phyloP scores from a whole-genome alignment of 2,888 invertebrate species.

The Drosophila pullipes region DNA sequence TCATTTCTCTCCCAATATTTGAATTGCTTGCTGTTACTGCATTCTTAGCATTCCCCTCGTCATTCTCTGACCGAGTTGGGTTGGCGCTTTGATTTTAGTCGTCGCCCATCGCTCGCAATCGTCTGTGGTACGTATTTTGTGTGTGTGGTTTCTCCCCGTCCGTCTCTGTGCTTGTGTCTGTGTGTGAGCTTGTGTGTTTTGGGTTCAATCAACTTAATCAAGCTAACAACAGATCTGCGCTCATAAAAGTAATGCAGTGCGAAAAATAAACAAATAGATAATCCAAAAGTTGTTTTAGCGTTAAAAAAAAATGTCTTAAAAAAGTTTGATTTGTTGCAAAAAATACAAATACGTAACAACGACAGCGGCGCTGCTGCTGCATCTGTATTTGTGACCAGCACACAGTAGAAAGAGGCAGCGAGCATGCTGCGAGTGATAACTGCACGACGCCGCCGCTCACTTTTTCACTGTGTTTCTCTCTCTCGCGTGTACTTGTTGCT shows the following conservation, averaged over 20 bases:
- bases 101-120: constrained; percentile 55
- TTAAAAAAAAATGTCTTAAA: constrained; percentile 39
- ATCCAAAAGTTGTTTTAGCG: constrained; percentile 23
- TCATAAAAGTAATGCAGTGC: constrained; percentile 34
- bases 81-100: constrained; percentile 71
- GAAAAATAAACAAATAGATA: constrained; percentile 24
- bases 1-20: constrained; percentile 35
- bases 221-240: constrained; percentile 33
- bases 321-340: constrained; percentile 66
- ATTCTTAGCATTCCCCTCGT: constrained; percentile 43
- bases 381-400: constrained; percentile 41
- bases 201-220: constrained; percentile 68
- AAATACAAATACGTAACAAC: constrained; percentile 72
- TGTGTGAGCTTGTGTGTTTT: constrained; percentile 29
- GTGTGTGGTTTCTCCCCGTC: constrained; percentile 34
- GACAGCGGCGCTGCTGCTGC: constrained; percentile 40
- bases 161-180: constrained; percentile 31
- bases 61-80: constrained; percentile 32
- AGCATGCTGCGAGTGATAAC: constrained; percentile 58
- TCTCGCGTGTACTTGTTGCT: constrained; percentile 50
- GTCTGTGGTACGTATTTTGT: constrained; percentile 49
- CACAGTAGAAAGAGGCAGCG: constrained; percentile 23
- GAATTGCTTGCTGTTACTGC: constrained; percentile 35
- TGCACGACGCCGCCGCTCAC: constrained; percentile 40
- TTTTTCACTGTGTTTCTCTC: constrained; percentile 4